phyloP scores from a whole-genome alignment of 2,797 vertebrate species.

The Dryobates pubescens region DNA sequence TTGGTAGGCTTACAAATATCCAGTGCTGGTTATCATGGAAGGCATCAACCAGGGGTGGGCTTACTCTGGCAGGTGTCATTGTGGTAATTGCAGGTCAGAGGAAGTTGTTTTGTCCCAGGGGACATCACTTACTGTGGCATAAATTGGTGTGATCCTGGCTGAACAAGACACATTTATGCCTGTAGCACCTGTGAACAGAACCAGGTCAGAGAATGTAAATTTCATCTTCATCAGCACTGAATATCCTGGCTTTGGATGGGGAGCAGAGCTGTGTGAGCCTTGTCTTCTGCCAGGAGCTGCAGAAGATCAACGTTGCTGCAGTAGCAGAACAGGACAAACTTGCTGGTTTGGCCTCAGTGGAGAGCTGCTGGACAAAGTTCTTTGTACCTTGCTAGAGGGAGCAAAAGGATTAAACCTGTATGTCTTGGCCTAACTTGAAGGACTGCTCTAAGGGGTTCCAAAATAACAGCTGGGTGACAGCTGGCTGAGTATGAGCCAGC shows the following conservation, averaged over 20 bases:
- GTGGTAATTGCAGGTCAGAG: not conserved
- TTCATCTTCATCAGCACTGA: not conserved
- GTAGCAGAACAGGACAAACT: not conserved
- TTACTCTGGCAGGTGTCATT: not conserved
- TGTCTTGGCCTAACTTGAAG: not conserved
- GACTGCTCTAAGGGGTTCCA: slow-evolving; percentile 30
- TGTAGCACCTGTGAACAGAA: not conserved
- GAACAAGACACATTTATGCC: not conserved
- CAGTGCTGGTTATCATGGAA: not conserved
- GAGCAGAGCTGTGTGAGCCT: accelerated
- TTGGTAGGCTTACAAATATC: not conserved
- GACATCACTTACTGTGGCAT: not conserved
- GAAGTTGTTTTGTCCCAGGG: not conserved
- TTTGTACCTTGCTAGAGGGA: slow-evolving; percentile 6
- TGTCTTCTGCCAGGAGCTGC: not conserved
- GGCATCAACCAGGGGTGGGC: accelerated
- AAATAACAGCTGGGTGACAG: not conserved
- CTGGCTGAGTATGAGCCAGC: too few species aligned
- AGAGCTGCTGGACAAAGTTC: not conserved
- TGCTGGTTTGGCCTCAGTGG: not conserved
- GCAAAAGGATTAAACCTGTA: not conserved
- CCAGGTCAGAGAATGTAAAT: not conserved
- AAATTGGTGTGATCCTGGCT: not conserved
- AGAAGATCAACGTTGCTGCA: not conserved
- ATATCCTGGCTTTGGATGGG: not conserved